A percentile compares a stretch with the other conserved stretches of the same genome.
Conservation (phyloP, 2,113 vertebrate genomes). For the Onychorhynchus coronatus region DNA sequence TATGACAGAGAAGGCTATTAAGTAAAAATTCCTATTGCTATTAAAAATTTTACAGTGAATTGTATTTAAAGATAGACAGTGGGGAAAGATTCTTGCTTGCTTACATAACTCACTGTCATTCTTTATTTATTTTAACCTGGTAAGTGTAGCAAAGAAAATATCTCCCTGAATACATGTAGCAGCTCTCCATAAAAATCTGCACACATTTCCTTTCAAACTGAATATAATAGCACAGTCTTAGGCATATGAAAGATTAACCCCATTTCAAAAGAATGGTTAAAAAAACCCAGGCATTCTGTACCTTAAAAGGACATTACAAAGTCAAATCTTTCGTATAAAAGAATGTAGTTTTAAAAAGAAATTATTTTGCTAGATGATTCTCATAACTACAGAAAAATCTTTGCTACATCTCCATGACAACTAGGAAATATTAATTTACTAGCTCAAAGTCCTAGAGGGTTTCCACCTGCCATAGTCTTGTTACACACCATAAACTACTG, state of each 20-base stretch:
- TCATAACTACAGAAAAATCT: not conserved
- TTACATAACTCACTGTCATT: accelerated
- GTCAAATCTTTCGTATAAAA: not conserved
- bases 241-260: not conserved
- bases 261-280: not conserved
- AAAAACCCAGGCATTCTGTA: not conserved
- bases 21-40: not conserved
- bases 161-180: not conserved
- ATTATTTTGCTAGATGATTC: not conserved
- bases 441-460: constrained; percentile 2
- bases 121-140: not conserved
- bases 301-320: not conserved
- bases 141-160: not conserved
- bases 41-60: not conserved
- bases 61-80: not conserved
- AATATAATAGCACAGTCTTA: not conserved
- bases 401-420: constrained; percentile 30
- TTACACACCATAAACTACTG: constrained; percentile 7
- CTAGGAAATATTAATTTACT: not conserved
- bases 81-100: not conserved
- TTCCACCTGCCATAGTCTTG: constrained; percentile 21
- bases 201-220: not conserved
- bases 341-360: not conserved
- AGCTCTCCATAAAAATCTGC: not conserved
- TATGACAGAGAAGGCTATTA: not conserved